Percentiles rank a stretch among this genome's conserved stretches.
These are phyloP conservation scores for Rostratula benghalensis DNA, from an alignment of 2,113 vertebrate genomes.

Conservation along the genomic window DNA sequence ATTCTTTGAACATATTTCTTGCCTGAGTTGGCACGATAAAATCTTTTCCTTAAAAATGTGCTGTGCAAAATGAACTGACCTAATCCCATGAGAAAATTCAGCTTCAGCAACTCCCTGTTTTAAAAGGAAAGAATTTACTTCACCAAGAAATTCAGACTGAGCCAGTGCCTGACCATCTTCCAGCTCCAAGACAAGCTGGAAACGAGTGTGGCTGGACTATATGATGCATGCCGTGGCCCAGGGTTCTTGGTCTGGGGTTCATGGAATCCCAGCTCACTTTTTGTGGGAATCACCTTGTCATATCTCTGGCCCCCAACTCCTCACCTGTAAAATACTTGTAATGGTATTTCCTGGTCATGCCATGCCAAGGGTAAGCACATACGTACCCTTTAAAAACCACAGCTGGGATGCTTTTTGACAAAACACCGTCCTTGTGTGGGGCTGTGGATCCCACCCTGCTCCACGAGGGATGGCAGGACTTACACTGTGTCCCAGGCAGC, in stretches of 20 bases:
- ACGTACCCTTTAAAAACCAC: background rate
- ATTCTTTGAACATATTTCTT: slow-evolving; percentile 2
- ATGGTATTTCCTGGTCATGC: too few species aligned
- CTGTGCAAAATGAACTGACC: background rate
- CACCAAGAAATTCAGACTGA: background rate
- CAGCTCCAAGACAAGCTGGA: fast-evolving
- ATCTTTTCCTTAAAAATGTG: slow-evolving; percentile 10
- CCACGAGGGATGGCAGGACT: background rate
- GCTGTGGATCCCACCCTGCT: background rate
- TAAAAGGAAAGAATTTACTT: background rate
- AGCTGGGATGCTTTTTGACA: background rate
- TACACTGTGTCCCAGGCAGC: fast-evolving
- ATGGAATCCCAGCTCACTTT: background rate
- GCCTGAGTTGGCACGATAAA: background rate
- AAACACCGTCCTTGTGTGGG: background rate
- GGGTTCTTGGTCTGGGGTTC: background rate
- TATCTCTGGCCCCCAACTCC: background rate
- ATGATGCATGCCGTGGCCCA: fast-evolving
- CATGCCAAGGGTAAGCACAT: background rate
- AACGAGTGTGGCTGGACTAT: fast-evolving
- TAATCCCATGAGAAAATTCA: background rate
- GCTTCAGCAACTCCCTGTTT: background rate
- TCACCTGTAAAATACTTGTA: background rate
- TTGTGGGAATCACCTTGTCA: background rate
- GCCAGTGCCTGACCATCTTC: background rate